These are phyloP conservation scores for Nilaparvata lugens DNA, from an alignment of 1,140 invertebrate genomes.

Conservation along the genomic window DNA sequence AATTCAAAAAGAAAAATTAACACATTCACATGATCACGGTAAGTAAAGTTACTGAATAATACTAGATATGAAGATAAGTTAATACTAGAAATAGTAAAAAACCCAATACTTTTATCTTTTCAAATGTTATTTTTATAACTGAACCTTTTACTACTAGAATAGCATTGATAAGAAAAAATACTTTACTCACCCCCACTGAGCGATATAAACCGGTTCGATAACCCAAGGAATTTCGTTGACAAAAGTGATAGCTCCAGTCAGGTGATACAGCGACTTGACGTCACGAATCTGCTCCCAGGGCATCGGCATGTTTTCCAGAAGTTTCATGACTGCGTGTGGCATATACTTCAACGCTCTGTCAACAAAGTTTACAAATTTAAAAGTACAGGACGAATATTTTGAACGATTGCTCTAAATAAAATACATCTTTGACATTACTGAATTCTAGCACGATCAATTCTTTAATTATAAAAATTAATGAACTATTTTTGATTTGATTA, in stretches of 20 bases:
- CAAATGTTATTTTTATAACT: no score
- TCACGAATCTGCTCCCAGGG: conserved; percentile 99
- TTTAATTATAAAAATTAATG: not conserved
- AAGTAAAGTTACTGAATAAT: no score
- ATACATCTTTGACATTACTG: no score
- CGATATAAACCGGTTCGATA: conserved; percentile 97
- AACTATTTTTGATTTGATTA: no score
- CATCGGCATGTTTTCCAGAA: conserved; percentile 99
- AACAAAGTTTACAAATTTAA: conserved; percentile 23
- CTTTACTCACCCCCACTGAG: conserved; percentile 86
- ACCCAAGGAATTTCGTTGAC: conserved; percentile 99
- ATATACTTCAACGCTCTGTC: conserved; percentile 93
- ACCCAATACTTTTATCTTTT: no score
- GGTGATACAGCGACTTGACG: conserved; percentile 94
- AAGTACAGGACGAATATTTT: conserved; percentile 10
- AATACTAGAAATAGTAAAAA: no score
- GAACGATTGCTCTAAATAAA: no score
- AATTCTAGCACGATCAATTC: no score
- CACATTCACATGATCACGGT: no score
- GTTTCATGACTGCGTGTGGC: conserved; percentile 98
- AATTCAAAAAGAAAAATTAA: no score
- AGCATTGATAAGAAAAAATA: conserved; percentile 10
- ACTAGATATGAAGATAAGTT: no score
- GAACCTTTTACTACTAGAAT: no score
- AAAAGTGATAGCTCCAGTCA: conserved; percentile 99